Conservation (phyloP, 2,888 invertebrate species). For the Drosophila macrospina region DNA sequence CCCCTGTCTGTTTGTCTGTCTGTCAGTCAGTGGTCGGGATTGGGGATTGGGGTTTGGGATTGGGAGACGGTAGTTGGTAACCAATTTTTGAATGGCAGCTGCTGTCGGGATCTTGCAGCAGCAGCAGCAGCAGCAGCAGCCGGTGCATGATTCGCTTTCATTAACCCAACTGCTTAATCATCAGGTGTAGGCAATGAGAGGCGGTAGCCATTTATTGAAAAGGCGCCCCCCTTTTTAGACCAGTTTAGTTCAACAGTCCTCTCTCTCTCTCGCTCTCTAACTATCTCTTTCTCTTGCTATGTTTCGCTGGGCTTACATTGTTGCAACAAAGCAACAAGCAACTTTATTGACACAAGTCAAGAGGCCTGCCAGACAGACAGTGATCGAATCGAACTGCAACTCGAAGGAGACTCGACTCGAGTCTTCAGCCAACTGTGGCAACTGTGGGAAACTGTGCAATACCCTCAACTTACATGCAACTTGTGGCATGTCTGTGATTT, state of each 20-base stretch:
- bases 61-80: conserved; percentile 39
- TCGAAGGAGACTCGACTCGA: conserved; percentile 18
- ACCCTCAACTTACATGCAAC: conserved; percentile 18
- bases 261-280: not conserved
- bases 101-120: conserved; percentile 40
- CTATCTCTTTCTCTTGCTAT: not conserved
- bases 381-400: conserved; percentile 54
- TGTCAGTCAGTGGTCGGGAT: conserved; percentile 15
- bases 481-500: conserved; percentile 48
- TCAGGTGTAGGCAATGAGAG: conserved; percentile 53
- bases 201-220: conserved; percentile 76
- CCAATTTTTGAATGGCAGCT: conserved; percentile 58
- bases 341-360: conserved; percentile 40
- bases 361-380: conserved; percentile 45
- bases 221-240: conserved; percentile 29
- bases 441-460: conserved; percentile 70
- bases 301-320: conserved; percentile 15
- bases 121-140: conserved; percentile 38
- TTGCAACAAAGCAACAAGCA: conserved; percentile 27
- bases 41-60: conserved; percentile 5
- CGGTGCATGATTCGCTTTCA: conserved; percentile 78
- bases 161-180: conserved; percentile 80
- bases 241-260: conserved; percentile 10
- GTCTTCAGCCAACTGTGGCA: conserved; percentile 27
- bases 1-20: conserved; percentile 9